Conservation (phyloP, 2,113 vertebrate species). For the Oncorhynchus nerka region DNA sequence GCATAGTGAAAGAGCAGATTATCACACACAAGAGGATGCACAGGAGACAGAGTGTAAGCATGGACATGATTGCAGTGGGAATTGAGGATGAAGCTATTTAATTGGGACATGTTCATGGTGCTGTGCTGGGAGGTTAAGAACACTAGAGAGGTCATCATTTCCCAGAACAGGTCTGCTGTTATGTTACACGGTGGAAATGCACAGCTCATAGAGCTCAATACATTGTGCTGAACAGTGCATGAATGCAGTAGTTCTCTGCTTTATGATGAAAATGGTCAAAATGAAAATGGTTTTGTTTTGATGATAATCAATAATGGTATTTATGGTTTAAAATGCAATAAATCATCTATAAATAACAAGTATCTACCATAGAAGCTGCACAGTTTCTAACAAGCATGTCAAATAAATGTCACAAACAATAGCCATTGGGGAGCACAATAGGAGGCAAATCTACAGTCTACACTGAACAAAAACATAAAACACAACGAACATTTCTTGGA, state of each 20-base stretch:
- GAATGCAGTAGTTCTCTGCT: not conserved
- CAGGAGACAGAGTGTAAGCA: constrained; percentile 14
- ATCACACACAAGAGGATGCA: not conserved
- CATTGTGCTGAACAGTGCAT: not conserved
- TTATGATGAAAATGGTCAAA: not conserved
- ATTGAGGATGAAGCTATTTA: constrained; percentile 2
- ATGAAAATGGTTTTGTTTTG: constrained; percentile 3
- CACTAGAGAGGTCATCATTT: constrained; percentile 10
- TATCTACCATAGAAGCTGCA: not conserved
- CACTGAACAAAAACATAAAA: no score
- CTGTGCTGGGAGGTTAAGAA: not conserved
- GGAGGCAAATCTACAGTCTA: constrained; percentile 23
- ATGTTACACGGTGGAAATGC: not conserved
- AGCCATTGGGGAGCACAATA: constrained; percentile 24
- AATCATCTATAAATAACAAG: no score
- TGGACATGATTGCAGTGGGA: constrained; percentile 5
- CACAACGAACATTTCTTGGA: no score
- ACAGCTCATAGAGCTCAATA: not conserved
- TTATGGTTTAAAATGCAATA: no score
- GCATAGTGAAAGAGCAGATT: constrained; percentile 11
- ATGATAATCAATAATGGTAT: not conserved
- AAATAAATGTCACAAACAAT: constrained; percentile 20
- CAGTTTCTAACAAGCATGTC: constrained; percentile 10
- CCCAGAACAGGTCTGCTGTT: constrained; percentile 15
- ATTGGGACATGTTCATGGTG: constrained; percentile 5